A percentile compares a stretch with the other conserved stretches of the same genome.
These are phyloP conservation scores for Vanessa atalanta DNA, from an alignment of 1,140 invertebrate species.

Conservation along the genomic window DNA sequence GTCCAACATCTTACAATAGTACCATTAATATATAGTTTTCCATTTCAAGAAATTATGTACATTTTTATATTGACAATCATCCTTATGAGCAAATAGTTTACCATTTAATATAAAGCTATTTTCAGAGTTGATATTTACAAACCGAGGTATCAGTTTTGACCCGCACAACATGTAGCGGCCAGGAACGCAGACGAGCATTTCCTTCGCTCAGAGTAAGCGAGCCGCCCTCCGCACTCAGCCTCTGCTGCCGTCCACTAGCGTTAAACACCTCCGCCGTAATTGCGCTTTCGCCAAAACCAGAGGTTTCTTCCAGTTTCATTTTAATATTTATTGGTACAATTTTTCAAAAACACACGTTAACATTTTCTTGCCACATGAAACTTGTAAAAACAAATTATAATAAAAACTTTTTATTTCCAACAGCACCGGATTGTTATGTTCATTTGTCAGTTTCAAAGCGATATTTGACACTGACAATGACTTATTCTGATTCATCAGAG, in stretches of 20 bases:
- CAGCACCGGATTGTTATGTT: no score
- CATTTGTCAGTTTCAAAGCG: no score
- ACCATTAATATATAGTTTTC: not conserved
- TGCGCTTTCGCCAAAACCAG: slow-evolving; percentile 70
- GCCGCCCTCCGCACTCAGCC: slow-evolving; percentile 90
- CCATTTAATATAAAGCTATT: not conserved
- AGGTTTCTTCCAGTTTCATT: slow-evolving; percentile 44
- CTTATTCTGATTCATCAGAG: no score
- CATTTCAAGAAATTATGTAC: no score
- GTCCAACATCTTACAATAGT: not conserved
- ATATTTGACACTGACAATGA: no score
- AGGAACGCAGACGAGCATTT: slow-evolving; percentile 90
- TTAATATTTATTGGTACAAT: slow-evolving; percentile 7
- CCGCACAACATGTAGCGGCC: slow-evolving; percentile 39
- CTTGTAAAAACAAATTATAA: not conserved
- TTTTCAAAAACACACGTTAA: not conserved
- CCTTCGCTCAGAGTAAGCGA: slow-evolving; percentile 98
- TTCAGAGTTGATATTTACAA: not conserved
- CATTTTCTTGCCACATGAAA: not conserved
- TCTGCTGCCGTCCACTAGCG: slow-evolving; percentile 73
- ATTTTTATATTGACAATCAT: no score
- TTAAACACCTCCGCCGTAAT: slow-evolving; percentile 90
- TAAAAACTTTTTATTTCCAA: no score
- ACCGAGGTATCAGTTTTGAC: slow-evolving; percentile 42
- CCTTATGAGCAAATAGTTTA: no score